Base-by-base conservation (phyloP, 2,888 invertebrate species). In the Smittia aterrima region DNA sequence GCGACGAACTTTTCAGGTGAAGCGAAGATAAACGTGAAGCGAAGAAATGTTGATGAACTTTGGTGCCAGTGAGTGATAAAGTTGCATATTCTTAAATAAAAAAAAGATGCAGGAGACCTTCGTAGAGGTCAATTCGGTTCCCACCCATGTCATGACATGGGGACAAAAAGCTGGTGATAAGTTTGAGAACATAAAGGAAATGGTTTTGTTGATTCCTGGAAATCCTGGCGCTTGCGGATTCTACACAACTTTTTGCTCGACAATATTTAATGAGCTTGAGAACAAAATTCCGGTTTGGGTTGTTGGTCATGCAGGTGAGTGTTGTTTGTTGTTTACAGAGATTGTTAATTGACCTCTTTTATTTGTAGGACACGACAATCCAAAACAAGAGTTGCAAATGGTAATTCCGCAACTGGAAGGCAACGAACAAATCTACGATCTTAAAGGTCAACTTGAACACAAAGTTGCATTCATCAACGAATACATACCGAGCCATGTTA, bases 201-300 rank as follows among this genome's bases (percentile, higher is more conserved):
- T 95, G 9, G 87, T 93, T 62, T 78, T 95, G 62, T 87, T 91
- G 76, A 88, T 95, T 76, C 89, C 93, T 25, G 95, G 96, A 38
- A 96, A 96, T 85, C 96, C 96, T 7, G 96, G 96, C 1, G 80
- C 95, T 24, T 87, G 91, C 0, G 89, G 89, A 75, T 96, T 91
- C 82, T 96, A 96, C 79, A 86, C 86, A 38, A 86, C 87, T 78
- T 96, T 96, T 81, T 86, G 90, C 76, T 83, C 86, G 58, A 84
- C 85, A 38, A 78, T 96, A 6, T 85, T 92, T 80, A 82, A 85
- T 76, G 85, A 84, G 74, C 83, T 91, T 38, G 84, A 84, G 0
- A 79, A 80, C 3, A 84, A 89, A 75, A 4, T 47, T 47, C 91
- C 95, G 7, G 88, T 95, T 1, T 95, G 95, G 90, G 86, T 91